Conservation (phyloP, 2,113 vertebrate species). For the Cinclus cinclus region DNA sequence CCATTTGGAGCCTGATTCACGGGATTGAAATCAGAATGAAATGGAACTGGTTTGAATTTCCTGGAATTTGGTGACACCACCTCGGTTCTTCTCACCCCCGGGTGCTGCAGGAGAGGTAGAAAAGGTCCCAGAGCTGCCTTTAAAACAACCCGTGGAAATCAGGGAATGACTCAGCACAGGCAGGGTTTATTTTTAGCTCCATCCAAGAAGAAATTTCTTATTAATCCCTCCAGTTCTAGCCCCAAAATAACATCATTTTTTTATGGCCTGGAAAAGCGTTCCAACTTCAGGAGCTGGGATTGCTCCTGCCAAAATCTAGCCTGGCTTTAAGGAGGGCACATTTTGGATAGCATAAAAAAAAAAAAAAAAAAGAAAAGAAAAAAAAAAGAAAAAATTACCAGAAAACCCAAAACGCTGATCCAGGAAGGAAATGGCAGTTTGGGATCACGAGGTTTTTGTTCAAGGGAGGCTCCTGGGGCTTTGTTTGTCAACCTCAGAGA, state of each 20-base stretch:
- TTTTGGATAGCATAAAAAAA: not conserved
- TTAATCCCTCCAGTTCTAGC: not conserved
- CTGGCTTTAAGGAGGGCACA: not conserved
- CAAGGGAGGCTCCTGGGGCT: not conserved
- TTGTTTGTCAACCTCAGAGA: not conserved
- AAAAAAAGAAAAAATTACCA: too few species aligned
- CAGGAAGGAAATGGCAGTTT: not conserved
- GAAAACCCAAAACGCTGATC: accelerated
- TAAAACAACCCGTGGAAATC: not conserved
- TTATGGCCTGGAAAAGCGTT: not conserved
- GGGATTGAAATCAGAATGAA: accelerated
- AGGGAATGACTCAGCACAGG: not conserved
- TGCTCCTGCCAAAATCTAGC: not conserved
- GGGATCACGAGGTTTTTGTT: not conserved
- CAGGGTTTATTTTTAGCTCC: not conserved
- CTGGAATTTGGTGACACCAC: not conserved
- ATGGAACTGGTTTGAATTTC: not conserved
- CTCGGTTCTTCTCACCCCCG: not conserved
- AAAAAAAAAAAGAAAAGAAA: not conserved
- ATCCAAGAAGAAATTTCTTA: not conserved
- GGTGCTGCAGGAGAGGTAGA: not conserved
- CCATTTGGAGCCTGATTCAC: accelerated
- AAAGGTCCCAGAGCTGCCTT: not conserved
- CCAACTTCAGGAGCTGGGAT: accelerated
- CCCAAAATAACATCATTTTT: not conserved